Evolutionary conservation across 2,888 invertebrate species (phyloP).

Genomic region (Parascotia fuliginaria): DNA sequence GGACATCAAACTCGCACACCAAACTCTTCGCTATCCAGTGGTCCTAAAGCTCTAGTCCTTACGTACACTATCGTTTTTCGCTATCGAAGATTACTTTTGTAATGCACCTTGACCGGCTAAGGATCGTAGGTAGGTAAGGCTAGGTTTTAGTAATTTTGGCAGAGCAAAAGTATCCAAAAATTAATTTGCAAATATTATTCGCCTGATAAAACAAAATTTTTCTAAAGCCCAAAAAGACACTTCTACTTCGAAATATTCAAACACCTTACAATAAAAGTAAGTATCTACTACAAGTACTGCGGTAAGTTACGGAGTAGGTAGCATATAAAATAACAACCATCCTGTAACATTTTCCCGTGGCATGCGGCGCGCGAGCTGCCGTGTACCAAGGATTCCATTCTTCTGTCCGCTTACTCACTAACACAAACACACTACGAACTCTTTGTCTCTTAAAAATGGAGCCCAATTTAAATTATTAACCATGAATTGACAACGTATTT

Average conservation of each 20-base stretch:
- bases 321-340: constrained; percentile 36
- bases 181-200: too few species aligned
- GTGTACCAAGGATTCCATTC: constrained; percentile 50
- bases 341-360: constrained; percentile 37
- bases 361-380: constrained; percentile 38
- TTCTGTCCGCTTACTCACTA: constrained; percentile 29
- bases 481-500: neutral
- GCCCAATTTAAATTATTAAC: constrained; percentile 44
- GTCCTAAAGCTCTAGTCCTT: too few species aligned
- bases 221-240: too few species aligned
- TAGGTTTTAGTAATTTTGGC: too few species aligned
- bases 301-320: constrained; percentile 12
- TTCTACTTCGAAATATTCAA: neutral
- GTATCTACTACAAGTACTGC: constrained; percentile 6
- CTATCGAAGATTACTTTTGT: too few species aligned
- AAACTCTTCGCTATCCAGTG: too few species aligned
- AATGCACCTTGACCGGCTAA: too few species aligned
- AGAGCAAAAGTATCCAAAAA: too few species aligned
- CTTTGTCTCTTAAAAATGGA: constrained; percentile 34
- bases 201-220: too few species aligned
- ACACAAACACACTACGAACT: constrained; percentile 13
- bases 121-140: too few species aligned
- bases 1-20: too few species aligned
- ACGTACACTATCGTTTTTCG: too few species aligned
- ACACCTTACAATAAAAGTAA: constrained; percentile 5